Evolutionary conservation across 2,797 vertebrate species (phyloP).

Genomic region (Cyclura pinguis): DNA sequence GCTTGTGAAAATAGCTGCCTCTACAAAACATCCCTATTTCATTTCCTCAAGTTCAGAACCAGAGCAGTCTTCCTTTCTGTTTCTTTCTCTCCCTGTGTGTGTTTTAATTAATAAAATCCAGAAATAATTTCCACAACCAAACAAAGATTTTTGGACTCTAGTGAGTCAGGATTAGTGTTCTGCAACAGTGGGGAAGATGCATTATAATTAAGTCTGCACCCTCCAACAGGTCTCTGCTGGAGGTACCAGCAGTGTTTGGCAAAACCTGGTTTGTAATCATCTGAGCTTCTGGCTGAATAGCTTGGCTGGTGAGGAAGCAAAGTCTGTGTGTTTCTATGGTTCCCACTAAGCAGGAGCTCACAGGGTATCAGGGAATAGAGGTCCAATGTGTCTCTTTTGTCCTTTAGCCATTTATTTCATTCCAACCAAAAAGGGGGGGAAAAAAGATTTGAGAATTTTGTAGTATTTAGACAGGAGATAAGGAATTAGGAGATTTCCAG

Average conservation of each 20-base stretch:
- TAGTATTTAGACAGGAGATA: conserved; percentile 13
- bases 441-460: conserved; percentile 31
- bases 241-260: conserved; percentile 70
- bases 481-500: not conserved
- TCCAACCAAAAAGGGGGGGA: not conserved
- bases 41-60: conserved; percentile 19
- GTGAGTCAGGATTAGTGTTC: conserved; percentile 65
- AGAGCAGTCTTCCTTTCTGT: conserved; percentile 11
- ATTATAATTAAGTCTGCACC: conserved; percentile 72
- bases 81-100: not conserved
- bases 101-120: conserved; percentile 37
- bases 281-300: conserved; percentile 68
- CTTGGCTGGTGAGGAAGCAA: conserved; percentile 66
- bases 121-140: conserved; percentile 53
- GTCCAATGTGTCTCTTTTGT: conserved; percentile 59
- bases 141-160: conserved; percentile 55
- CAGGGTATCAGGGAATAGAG: conserved; percentile 46
- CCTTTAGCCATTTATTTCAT: conserved; percentile 49
- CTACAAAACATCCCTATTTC: not conserved
- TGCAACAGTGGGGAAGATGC: conserved; percentile 65
- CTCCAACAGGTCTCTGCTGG: conserved; percentile 70
- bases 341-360: conserved; percentile 61
- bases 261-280: conserved; percentile 72
- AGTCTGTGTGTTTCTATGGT: conserved; percentile 64
- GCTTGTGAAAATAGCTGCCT: not conserved